phyloP scores from a whole-genome alignment of 2,797 vertebrate species.

The Chaenodraco wilsoni region DNA sequence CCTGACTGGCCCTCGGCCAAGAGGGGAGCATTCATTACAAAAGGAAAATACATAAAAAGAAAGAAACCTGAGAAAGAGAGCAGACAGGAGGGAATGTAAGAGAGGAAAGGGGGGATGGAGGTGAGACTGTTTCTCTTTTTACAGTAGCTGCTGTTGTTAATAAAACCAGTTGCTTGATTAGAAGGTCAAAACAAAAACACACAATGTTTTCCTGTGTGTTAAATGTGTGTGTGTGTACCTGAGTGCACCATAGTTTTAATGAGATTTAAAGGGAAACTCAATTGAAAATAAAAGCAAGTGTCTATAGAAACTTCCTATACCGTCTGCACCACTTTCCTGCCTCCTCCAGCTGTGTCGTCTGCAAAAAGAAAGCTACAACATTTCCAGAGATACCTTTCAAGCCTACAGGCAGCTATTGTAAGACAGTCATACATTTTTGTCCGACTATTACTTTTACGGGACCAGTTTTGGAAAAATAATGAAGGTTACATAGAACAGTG shows the following conservation, averaged over 20 bases:
- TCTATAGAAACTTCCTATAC: not conserved
- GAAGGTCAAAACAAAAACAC: not conserved
- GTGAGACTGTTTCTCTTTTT: constrained; percentile 32
- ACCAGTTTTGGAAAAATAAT: constrained; percentile 14
- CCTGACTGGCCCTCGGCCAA: constrained; percentile 66
- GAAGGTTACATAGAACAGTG: constrained; percentile 11
- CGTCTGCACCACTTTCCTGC: not conserved
- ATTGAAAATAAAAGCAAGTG: constrained; percentile 1
- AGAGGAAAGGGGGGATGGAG: constrained; percentile 20
- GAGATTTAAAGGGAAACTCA: not conserved
- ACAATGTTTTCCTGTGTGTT: not conserved
- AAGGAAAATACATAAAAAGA: constrained; percentile 66
- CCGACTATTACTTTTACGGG: not conserved
- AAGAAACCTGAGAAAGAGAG: constrained; percentile 66
- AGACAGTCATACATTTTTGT: not conserved
- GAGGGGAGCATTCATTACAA: constrained; percentile 60
- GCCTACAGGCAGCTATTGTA: not conserved
- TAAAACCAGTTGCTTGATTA: not conserved
- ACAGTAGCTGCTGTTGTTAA: not conserved
- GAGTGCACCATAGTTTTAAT: no score
- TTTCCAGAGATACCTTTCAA: not conserved
- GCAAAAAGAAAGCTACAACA: not conserved
- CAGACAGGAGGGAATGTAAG: constrained; percentile 37
- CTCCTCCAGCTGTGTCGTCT: not conserved
- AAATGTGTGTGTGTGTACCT: not conserved